phyloP scores from a whole-genome alignment of 2,113 vertebrate species.

The Corythornis madagascariensis region DNA sequence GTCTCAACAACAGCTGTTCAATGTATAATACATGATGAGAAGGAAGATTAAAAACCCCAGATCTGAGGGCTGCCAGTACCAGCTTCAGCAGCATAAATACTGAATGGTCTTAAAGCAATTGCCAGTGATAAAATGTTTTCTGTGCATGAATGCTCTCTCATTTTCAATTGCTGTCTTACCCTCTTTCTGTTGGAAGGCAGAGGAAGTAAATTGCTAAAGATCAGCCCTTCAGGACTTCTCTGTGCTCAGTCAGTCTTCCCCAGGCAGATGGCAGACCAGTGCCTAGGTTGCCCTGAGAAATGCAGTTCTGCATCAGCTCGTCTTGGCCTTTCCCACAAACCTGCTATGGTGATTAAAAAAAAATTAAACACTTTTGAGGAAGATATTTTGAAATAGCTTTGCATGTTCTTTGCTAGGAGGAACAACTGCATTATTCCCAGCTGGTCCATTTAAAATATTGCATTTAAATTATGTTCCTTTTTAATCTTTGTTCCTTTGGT shows the following conservation, averaged over 20 bases:
- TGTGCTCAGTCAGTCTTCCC: not conserved
- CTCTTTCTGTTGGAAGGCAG: not conserved
- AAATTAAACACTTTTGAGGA: not conserved
- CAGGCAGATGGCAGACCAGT: not conserved
- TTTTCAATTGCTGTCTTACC: not conserved
- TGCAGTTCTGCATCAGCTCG: not conserved
- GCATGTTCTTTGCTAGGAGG: not conserved
- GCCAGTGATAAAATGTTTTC: not conserved
- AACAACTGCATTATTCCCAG: not conserved
- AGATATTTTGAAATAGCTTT: not conserved
- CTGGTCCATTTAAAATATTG: not conserved
- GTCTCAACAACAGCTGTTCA: not conserved
- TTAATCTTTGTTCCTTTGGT: conserved; percentile 30
- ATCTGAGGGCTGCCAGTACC: not conserved
- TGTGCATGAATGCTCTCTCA: not conserved
- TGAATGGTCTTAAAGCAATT: not conserved
- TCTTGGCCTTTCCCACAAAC: not conserved
- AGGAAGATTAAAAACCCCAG: not conserved
- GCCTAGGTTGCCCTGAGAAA: not conserved
- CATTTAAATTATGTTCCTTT: conserved; percentile 17
- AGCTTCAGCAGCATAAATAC: not conserved
- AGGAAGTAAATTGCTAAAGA: not conserved
- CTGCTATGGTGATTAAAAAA: not conserved
- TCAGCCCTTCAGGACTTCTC: not conserved
- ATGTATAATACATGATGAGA: fast-evolving